Conservation (phyloP, 2,888 invertebrate genomes). For the Bimastos eiseni region DNA sequence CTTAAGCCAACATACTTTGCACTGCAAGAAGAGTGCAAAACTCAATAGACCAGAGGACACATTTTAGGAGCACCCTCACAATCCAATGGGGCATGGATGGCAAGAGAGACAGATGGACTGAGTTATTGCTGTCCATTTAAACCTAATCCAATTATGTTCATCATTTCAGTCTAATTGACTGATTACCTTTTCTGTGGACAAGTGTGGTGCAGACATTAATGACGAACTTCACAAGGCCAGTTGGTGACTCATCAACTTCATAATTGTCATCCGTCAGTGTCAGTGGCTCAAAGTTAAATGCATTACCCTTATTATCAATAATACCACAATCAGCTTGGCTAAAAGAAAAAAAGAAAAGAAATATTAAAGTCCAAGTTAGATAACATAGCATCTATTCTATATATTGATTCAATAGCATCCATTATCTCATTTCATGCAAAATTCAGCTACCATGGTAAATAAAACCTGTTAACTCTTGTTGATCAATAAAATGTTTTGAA, state of each 20-base stretch:
- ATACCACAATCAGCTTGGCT: slow-evolving; percentile 22
- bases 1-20: neutral
- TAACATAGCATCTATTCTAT: no score
- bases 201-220: slow-evolving; percentile 29
- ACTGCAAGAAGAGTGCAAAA: neutral
- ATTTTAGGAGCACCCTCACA: neutral
- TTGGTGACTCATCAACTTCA: neutral
- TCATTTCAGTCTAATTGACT: no score
- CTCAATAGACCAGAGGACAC: neutral
- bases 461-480: no score
- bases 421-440: neutral
- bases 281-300: slow-evolving; percentile 20
- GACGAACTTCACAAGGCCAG: slow-evolving; percentile 24
- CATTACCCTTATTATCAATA: neutral
- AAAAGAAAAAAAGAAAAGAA: neutral
- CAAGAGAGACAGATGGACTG: neutral
- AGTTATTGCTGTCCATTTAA: neutral
- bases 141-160: no score
- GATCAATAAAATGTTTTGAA: neutral
- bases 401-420: neutral
- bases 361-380: neutral
- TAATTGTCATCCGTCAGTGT: slow-evolving; percentile 25
- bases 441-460: neutral
- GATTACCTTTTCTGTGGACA: slow-evolving; percentile 26
- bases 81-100: neutral